phyloP scores from a whole-genome alignment of 2,888 invertebrate species.

The Tinea pellionella region DNA sequence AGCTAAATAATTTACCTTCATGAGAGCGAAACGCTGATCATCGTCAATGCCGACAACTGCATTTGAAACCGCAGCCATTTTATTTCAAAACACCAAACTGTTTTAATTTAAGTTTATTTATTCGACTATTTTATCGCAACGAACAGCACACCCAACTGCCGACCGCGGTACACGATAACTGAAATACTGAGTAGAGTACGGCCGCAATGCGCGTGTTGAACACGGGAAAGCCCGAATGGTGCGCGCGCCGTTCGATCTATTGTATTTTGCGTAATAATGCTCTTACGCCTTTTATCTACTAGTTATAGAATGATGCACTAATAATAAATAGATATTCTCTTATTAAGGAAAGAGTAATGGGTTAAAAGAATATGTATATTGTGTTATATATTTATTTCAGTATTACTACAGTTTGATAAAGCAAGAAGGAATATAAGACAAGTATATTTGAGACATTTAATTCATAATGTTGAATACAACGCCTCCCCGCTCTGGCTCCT shows the following conservation, averaged over 20 bases:
- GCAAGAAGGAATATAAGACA: too few relatives aligned
- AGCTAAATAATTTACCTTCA: slow-evolving; percentile 73
- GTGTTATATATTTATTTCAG: too few relatives aligned
- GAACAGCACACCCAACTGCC: not conserved
- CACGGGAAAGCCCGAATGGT: not conserved
- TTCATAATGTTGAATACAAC: slow-evolving; percentile 64
- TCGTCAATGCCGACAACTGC: slow-evolving; percentile 72
- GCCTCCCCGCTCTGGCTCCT: slow-evolving; percentile 67
- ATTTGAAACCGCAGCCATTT: slow-evolving; percentile 54
- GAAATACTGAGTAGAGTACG: not conserved
- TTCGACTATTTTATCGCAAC: not conserved
- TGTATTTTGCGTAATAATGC: too few relatives aligned
- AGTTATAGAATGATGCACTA: too few relatives aligned
- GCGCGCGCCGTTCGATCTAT: too few relatives aligned
- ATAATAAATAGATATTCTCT: too few relatives aligned
- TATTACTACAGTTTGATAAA: too few relatives aligned
- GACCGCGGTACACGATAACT: not conserved
- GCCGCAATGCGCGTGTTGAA: not conserved
- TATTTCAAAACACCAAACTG: not conserved
- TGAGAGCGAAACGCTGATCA: slow-evolving; percentile 79
- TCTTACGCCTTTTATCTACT: too few relatives aligned
- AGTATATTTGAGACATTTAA: slow-evolving; percentile 21
- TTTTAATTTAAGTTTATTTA: not conserved
- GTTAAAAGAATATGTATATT: too few relatives aligned
- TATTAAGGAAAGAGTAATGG: too few relatives aligned